These are phyloP conservation scores for Sylvietta virens DNA, from an alignment of 2,113 vertebrate species.

Conservation along the genomic window DNA sequence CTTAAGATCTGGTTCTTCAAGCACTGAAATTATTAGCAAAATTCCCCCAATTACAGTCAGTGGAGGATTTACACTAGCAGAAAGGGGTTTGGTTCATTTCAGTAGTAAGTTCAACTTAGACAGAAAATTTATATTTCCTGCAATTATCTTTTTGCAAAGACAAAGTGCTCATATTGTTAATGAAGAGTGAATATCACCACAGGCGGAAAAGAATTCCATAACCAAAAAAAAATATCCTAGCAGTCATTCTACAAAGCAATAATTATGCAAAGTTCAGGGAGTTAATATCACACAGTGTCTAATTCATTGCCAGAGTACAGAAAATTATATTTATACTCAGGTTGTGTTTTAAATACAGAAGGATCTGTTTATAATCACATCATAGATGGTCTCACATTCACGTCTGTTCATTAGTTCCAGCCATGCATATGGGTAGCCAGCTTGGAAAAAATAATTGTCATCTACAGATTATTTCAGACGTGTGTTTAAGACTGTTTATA, in stretches of 20 bases:
- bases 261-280: background rate
- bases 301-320: background rate
- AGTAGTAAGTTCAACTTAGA: background rate
- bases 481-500: background rate
- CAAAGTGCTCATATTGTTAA: background rate
- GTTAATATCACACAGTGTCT: background rate
- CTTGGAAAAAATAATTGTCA: conserved; percentile 22
- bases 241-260: background rate
- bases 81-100: background rate
- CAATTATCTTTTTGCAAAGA: background rate
- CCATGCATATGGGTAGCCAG: background rate
- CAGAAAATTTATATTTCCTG: background rate
- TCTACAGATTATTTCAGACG: background rate
- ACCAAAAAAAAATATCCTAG: background rate
- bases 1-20: background rate
- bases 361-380: background rate
- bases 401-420: conserved; percentile 7
- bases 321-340: background rate
- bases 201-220: background rate
- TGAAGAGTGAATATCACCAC: background rate
- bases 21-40: background rate
- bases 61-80: background rate
- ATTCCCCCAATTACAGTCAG: background rate
- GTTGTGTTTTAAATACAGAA: conserved; percentile 24
- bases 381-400: background rate